Conservation (phyloP, 92 coral and sea anemone genomes). For the Palythoa caribaeorum region DNA sequence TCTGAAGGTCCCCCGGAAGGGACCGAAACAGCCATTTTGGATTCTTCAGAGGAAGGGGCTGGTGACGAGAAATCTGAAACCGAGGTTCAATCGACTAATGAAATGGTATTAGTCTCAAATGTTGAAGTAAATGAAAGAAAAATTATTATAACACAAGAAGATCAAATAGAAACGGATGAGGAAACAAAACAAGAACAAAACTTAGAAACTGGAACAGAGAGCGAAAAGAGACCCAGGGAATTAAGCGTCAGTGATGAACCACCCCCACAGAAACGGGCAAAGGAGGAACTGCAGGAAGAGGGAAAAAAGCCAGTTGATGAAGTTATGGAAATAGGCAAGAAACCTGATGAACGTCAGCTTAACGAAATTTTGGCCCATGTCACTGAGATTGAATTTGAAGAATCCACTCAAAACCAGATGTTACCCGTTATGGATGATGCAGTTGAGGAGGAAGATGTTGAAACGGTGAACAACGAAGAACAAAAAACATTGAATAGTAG, state of each 20-base stretch:
- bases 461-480: not conserved
- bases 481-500: not conserved
- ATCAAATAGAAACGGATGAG: not conserved
- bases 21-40: constrained; percentile 9
- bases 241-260: constrained; percentile 22
- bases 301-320: constrained; percentile 23
- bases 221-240: constrained; percentile 27
- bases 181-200: not conserved
- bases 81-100: not conserved
- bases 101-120: not conserved
- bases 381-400: constrained; percentile 35
- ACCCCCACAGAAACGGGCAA: constrained; percentile 29
- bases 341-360: not conserved
- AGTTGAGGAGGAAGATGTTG: not conserved
- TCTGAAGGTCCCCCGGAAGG: not conserved
- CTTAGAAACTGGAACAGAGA: not conserved
- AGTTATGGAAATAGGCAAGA: constrained; percentile 7
- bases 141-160: not conserved
- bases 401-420: not conserved
- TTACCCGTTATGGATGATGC: not conserved
- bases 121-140: constrained; percentile 1
- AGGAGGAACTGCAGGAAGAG: not conserved
- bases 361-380: constrained; percentile 31
- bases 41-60: not conserved
- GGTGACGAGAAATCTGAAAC: not conserved